phyloP scores from a whole-genome alignment of 2,888 invertebrate genomes.

The Epiblema foenella region DNA sequence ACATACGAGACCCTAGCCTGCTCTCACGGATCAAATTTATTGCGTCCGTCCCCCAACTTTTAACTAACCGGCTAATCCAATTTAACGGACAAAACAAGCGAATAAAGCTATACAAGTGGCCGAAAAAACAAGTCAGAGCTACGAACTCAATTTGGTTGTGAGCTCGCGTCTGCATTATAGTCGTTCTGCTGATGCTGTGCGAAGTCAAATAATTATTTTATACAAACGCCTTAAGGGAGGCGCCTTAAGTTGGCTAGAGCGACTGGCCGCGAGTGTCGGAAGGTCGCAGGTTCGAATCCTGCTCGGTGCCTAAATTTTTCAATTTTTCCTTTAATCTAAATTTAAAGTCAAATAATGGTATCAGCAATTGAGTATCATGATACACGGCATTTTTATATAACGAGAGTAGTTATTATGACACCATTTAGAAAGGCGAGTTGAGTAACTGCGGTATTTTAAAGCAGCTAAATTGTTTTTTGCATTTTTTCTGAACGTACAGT shows the following conservation, averaged over 20 bases:
- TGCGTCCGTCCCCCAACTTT: conserved; percentile 38
- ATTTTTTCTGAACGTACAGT: neutral
- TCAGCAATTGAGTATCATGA: neutral
- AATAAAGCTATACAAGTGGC: conserved; percentile 10
- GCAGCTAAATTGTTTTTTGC: neutral
- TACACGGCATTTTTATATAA: neutral
- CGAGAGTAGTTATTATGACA: neutral
- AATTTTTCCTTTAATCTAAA: too few relatives aligned
- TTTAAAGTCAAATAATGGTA: neutral
- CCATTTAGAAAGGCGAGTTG: conserved; percentile 6
- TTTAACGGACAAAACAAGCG: conserved; percentile 38
- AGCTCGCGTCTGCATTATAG: conserved; percentile 4
- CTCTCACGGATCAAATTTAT: conserved; percentile 34
- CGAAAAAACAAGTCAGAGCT: conserved; percentile 18
- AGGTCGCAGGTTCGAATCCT: too few relatives aligned
- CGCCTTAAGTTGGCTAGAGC: too few relatives aligned
- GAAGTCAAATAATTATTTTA: neutral
- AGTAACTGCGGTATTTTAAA: neutral
- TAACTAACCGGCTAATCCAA: conserved; percentile 34
- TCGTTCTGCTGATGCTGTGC: neutral
- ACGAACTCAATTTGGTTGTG: conserved; percentile 20
- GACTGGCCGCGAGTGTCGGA: too few relatives aligned
- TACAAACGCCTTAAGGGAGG: too few relatives aligned
- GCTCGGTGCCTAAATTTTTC: too few relatives aligned
- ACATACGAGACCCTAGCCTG: neutral